A percentile compares a stretch with the other conserved stretches of the same genome.
phyloP scores from a whole-genome alignment of 2,888 invertebrate species.

The Agonum fuliginosum region DNA sequence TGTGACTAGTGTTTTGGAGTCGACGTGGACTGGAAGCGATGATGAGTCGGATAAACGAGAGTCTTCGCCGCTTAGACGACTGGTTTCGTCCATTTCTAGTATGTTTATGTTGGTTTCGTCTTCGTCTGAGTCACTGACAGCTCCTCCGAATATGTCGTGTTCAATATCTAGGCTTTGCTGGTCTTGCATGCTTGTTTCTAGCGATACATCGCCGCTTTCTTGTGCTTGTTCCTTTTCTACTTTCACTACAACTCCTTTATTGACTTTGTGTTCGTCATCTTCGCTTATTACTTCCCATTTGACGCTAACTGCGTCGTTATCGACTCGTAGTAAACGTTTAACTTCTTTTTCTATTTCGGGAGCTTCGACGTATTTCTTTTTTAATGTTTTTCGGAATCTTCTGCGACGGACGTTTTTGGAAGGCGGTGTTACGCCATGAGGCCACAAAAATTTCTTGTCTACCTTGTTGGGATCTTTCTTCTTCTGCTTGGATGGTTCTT shows the following conservation, averaged over 20 bases:
- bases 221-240: constrained; percentile 70
- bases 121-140: constrained; percentile 93
- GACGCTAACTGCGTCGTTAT: constrained; percentile 92
- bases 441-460: constrained; percentile 95
- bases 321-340: constrained; percentile 90
- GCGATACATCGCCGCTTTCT: constrained; percentile 70
- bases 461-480: constrained; percentile 86
- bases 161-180: constrained; percentile 73
- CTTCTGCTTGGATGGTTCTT: constrained; percentile 86
- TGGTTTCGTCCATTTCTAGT: constrained; percentile 86
- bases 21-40: constrained; percentile 73
- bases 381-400: constrained; percentile 94
- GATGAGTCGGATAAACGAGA: constrained; percentile 83
- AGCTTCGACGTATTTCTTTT: constrained; percentile 97
- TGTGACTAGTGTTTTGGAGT: constrained; percentile 40
- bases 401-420: constrained; percentile 95
- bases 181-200: constrained; percentile 68
- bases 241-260: constrained; percentile 71
- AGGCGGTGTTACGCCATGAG: constrained; percentile 97
- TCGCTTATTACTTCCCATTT: constrained; percentile 93
- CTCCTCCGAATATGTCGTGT: constrained; percentile 94
- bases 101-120: constrained; percentile 81
- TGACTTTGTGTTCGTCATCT: constrained; percentile 82
- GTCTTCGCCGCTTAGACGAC: constrained; percentile 83
- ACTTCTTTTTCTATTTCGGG: constrained; percentile 99